Evolutionary conservation across 2,797 vertebrate genomes (phyloP), one percentile per base, ranked within the genome.

Genomic region (Sebastes steindachneri): DNA sequence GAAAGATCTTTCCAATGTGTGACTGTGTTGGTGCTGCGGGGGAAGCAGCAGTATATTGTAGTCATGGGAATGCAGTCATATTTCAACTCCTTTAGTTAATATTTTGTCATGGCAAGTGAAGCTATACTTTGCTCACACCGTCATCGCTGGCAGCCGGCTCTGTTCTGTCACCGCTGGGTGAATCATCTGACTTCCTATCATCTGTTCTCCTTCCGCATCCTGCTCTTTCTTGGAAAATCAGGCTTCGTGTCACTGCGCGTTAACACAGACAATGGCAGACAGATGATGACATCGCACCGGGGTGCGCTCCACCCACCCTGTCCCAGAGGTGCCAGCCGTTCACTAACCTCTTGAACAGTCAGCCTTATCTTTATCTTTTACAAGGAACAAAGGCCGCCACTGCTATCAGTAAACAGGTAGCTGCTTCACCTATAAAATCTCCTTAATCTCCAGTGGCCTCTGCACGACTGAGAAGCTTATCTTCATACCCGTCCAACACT

Each of bases 181-280:
- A 86, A 73, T 90, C 86, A 82, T 74, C 73, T 35, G 29, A 67
- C 60, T 85, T 87, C 74, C 62, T n/a, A 28, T 85, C 76, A 75
- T 75, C 75, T 69, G 41, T n/a, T 75, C 77, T 63, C 57, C 57
- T 33, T 62, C 81, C 31, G 3, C 81, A 68, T 79, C 51, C 71
- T 66, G 79, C 75, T 73, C 67, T 62, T 85, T 77, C 84, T 63
- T 48, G 65, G 68, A 45, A 86, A 86, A 73, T 55, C 77, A 63
- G 72, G 25, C 82, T 48, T 80, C 25, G 1, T 79, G 69, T 86
- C 82, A 70, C 45, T 17, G 54, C 26, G 60, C 2, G 74, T 86
- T 87, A 82, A 65, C 75, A 19, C 73, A 72, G 68, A 70, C 19
- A 75, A 77, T 48, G 67, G 75, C 62, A 31, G 83, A 79, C 79